These are phyloP conservation scores for Zaprionus kolodkinae DNA, from an alignment of 1,140 invertebrate species.

Conservation along the genomic window DNA sequence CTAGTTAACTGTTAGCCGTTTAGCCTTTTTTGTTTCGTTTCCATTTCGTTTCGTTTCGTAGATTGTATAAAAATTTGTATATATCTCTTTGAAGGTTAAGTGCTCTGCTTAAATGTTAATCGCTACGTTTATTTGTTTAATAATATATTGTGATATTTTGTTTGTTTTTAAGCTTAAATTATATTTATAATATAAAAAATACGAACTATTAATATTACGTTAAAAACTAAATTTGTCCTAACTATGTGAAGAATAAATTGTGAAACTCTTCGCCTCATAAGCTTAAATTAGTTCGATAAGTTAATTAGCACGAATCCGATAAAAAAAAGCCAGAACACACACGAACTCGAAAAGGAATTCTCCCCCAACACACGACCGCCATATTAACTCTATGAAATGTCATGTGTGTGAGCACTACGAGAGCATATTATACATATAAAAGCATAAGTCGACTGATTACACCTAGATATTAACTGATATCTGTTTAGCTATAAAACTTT, in stretches of 20 bases:
- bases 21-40: constrained; percentile 25
- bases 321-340: background rate
- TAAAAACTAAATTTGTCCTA: constrained; percentile 21
- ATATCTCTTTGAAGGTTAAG: constrained; percentile 41
- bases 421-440: constrained; percentile 25
- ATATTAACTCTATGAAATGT: constrained; percentile 74
- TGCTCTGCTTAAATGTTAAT: constrained; percentile 52
- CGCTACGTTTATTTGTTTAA: constrained; percentile 70
- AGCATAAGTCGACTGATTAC: constrained; percentile 78
- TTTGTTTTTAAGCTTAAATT: constrained; percentile 73
- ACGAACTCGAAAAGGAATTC: constrained; percentile 9
- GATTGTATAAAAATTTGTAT: constrained; percentile 48
- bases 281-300: constrained; percentile 61
- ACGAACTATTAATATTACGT: constrained; percentile 52
- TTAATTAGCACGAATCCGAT: constrained; percentile 52
- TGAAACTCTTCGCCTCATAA: constrained; percentile 72
- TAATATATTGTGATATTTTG: constrained; percentile 76
- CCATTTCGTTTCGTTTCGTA: constrained; percentile 34
- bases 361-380: constrained; percentile 46
- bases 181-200: constrained; percentile 48
- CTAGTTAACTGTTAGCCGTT: constrained; percentile 69
- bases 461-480: constrained; percentile 65
- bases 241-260: constrained; percentile 12
- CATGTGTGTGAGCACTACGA: constrained; percentile 45
- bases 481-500: constrained; percentile 54